Base-by-base conservation (phyloP, 2,888 invertebrate genomes). In the Cancer borealis region DNA sequence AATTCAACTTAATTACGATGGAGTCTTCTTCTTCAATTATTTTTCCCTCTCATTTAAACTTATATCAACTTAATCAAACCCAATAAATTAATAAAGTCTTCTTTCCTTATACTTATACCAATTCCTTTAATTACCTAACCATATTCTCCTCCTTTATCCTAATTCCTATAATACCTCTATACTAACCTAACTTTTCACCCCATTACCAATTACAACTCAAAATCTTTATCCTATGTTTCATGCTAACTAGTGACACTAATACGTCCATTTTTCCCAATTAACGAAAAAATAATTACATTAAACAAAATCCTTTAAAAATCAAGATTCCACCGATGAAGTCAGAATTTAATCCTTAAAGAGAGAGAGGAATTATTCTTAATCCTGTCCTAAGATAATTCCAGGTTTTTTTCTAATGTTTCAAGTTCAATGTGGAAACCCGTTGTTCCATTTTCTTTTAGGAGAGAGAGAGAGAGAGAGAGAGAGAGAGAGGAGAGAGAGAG, bases 351-450 rank as follows among this genome's bases (percentile, higher is more conserved):
- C 39, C 39, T 2, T 0, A 17, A 39, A 39, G 4, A 21, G 12
- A 12, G 3, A 60, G 21, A 60, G 39, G 39, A 17, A 84, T 39
- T 84, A 39, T 30, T 30, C 3, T n/a, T 12, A 10, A 84, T 84
- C 84, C 39, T 84, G n/a, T 84, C 66, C 39, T 84, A 39, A 84
- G 84, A 84, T 39, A 84, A 84, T 84, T 84, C 3, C 26, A 39
- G 39, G 84, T 39, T 84, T 84, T 30, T 30, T 30, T 54, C 54
- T 84, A 39, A 84, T 84, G 79, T 39, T 39, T 84, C 8, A 14
- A 39, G 30, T 84, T n/a, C 14, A 84, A 10, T 39, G 30, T 39
- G 84, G 3, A 39, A 14, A 39, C 39, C 26, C 21, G 4, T 3
- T 60, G 60, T 17, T 21, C 21, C 60, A 60, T 5, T 4, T 60